Base-by-base conservation (phyloP, 2,797 vertebrate species). In the Rallus crepitans region DNA sequence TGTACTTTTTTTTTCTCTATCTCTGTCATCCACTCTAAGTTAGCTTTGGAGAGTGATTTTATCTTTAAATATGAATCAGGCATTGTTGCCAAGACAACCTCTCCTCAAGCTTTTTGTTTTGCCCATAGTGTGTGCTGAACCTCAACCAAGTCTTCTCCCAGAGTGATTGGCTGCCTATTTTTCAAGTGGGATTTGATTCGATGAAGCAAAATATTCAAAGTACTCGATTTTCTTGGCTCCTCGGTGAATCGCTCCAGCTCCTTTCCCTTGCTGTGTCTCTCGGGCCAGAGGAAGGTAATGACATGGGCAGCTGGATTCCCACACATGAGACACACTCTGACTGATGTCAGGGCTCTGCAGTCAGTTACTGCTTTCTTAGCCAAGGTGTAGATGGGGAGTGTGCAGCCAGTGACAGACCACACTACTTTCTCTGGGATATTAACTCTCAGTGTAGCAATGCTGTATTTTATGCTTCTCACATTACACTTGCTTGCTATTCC, bases 11-110 rank as follows among this genome's bases (percentile, higher is more conserved):
- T 72, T 85, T 47, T 37, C 16, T 20, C 17, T 20, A 11, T 77
- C 79, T 64, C 73, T 87, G 71, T 65, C 84, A 83, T 89, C 35
- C 64, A 33, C 57, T 92, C 80, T 30, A 45, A 63, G 40, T 84
- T 82, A 57, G 76, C 60, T 96, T 95, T 96, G 83, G 86, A 94
- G 70, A 78, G 61, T 71, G 37, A 42, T 75, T 78, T 78, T 73
- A 52, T 92, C 79, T 87, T 92, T 78, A 96, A 96, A 91, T 92
- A 91, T 78, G 92, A 86, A 94, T 82, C 84, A 88, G 73, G 23
- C 2, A 7, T 60, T 37, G 93, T 95, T 96, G 91, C 90, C 82
- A 96, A 75, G 92, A 89, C 92, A 94, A 92, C 83, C 60, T 76
- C 66, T 86, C 72, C 53, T 88, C 40, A 76, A 27, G 48, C 21